These are phyloP conservation scores for Chesias legatella DNA, from an alignment of 2,888 invertebrate genomes.

Conservation along the genomic window DNA sequence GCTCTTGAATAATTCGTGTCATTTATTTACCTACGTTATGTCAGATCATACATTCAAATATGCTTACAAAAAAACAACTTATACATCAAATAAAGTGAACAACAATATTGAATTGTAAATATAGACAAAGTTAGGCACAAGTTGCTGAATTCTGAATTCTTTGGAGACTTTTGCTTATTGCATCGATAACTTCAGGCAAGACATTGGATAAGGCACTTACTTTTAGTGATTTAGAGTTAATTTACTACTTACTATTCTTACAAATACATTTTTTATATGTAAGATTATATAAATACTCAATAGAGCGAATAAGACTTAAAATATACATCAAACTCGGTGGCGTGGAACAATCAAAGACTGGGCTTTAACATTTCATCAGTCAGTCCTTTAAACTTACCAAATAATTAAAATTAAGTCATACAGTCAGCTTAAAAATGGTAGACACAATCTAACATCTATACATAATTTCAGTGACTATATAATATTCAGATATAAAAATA, in stretches of 20 bases:
- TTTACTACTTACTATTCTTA: no score
- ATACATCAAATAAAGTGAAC: slow-evolving; percentile 1
- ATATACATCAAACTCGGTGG: slow-evolving; percentile 43
- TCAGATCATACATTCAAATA: slow-evolving; percentile 10
- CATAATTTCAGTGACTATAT: no score
- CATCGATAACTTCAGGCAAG: slow-evolving; percentile 50
- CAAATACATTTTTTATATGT: slow-evolving; percentile 1
- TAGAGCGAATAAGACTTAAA: slow-evolving; percentile 10
- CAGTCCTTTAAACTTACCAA: slow-evolving; percentile 19
- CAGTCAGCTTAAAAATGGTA: no score
- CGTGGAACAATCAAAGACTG: slow-evolving; percentile 33
- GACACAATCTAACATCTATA: no score
- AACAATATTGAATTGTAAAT: slow-evolving; percentile 7
- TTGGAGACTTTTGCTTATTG: slow-evolving; percentile 25
- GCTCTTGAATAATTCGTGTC: slow-evolving; percentile 24
- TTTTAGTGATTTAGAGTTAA: background rate
- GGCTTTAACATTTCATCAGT: slow-evolving; percentile 15
- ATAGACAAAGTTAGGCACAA: slow-evolving; percentile 16
- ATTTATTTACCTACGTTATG: slow-evolving; percentile 16
- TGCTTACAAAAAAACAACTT: slow-evolving; percentile 2
- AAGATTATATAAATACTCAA: slow-evolving; percentile 6
- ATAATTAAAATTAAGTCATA: no score
- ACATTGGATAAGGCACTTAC: slow-evolving; percentile 57
- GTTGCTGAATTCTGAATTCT: slow-evolving; percentile 21
- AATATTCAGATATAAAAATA: no score